A percentile compares a stretch with the other conserved stretches of the same genome.
Evolutionary conservation across 2,797 vertebrate genomes (phyloP).

Genomic region (Typhlichthys subterraneus): DNA sequence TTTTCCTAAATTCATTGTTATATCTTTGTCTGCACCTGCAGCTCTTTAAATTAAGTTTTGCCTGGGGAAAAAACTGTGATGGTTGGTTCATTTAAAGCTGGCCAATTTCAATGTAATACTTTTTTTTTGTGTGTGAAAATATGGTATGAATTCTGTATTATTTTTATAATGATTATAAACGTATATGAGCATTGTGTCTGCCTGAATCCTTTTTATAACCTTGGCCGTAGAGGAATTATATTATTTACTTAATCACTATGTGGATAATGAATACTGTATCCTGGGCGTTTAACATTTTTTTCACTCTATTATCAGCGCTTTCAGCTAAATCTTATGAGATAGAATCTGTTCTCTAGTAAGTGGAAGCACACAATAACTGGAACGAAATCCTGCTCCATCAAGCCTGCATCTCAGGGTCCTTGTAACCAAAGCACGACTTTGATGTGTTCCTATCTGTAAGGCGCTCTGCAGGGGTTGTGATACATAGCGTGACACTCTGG

Average conservation of each 20-base stretch:
- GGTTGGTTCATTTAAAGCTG: constrained; percentile 1
- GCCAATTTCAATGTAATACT: constrained; percentile 5
- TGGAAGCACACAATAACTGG: constrained; percentile 4
- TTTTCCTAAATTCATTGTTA: neutral
- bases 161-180: no score
- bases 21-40: neutral
- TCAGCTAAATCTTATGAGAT: constrained; percentile 1
- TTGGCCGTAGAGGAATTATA: neutral
- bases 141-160: neutral
- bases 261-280: neutral
- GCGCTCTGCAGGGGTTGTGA: no score
- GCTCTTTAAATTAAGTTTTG: constrained; percentile 13
- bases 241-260: neutral
- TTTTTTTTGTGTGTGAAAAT: constrained; percentile 9
- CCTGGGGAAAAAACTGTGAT: constrained; percentile 7
- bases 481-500: no score
- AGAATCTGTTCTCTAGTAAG: neutral
- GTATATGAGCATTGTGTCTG: no score
- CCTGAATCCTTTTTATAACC: neutral
- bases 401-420: no score
- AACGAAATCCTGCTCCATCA: neutral
- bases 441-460: no score
- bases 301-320: constrained; percentile 1
- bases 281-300: neutral
- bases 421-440: no score